Evolutionary conservation across 2,888 invertebrate species (phyloP).

Genomic region (Meghimatium bilineatum): DNA sequence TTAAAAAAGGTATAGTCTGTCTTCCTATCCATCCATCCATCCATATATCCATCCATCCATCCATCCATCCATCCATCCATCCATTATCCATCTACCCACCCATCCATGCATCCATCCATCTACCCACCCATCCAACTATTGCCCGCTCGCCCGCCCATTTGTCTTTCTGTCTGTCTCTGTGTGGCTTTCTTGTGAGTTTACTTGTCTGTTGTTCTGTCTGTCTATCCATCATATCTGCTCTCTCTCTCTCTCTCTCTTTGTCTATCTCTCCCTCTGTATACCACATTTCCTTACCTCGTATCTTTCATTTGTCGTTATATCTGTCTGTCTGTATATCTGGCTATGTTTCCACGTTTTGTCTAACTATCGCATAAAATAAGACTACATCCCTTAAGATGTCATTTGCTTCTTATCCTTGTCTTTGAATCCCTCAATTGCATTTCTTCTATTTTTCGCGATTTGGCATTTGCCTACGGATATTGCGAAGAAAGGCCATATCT

Average conservation of each 20-base stretch:
- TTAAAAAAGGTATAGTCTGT: too few relatives aligned
- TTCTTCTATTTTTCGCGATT: constrained; percentile 11
- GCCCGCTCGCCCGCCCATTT: too few relatives aligned
- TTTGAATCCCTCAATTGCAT: neutral
- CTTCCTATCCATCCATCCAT: too few relatives aligned
- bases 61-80: too few relatives aligned
- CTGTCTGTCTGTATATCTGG: too few relatives aligned
- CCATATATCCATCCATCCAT: too few relatives aligned
- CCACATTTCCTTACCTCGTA: too few relatives aligned
- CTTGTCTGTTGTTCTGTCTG: neutral
- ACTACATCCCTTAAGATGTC: neutral
- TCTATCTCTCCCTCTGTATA: constrained; percentile 15
- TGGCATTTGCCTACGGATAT: constrained; percentile 23
- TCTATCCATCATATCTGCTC: neutral
- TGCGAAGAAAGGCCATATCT: constrained; percentile 20
- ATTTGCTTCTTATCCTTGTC: neutral
- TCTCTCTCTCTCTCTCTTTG: neutral
- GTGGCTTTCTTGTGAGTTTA: too few relatives aligned
- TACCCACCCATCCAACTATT: too few relatives aligned
- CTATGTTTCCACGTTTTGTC: neutral
- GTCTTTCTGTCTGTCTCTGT: too few relatives aligned
- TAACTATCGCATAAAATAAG: neutral
- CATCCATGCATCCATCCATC: too few relatives aligned
- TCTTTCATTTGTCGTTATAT: neutral
- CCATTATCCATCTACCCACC: too few relatives aligned